phyloP scores from a whole-genome alignment of 2,888 invertebrate genomes.

The Gastrophysa polygoni region DNA sequence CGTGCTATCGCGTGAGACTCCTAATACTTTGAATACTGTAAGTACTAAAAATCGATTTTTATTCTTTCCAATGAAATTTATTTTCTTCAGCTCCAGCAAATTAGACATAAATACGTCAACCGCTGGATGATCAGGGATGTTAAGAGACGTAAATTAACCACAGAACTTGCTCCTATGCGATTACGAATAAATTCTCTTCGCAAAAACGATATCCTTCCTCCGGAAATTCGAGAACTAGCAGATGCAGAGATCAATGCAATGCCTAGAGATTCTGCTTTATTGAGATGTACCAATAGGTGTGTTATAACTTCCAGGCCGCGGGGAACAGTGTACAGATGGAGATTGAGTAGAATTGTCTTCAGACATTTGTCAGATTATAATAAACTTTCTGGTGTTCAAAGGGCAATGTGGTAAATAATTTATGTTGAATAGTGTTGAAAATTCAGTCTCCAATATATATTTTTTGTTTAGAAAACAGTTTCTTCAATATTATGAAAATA shows the following conservation, averaged over 20 bases:
- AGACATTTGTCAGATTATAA: constrained; percentile 93
- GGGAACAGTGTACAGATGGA: constrained; percentile 80
- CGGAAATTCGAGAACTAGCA: constrained; percentile 79
- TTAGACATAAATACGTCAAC: constrained; percentile 79
- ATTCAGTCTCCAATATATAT: too few species aligned
- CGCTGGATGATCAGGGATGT: constrained; percentile 87
- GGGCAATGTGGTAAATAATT: constrained; percentile 86
- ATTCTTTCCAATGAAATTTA: not conserved
- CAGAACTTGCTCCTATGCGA: constrained; percentile 77
- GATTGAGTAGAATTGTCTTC: constrained; percentile 90
- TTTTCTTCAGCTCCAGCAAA: constrained; percentile 68
- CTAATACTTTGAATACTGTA: not conserved
- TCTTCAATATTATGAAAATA: too few species aligned
- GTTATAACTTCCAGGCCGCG: constrained; percentile 86
- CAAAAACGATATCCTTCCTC: constrained; percentile 84
- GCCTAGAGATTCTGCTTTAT: constrained; percentile 73
- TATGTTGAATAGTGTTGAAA: too few species aligned
- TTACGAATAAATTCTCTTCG: constrained; percentile 82
- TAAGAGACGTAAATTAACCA: constrained; percentile 76
- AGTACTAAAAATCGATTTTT: not conserved
- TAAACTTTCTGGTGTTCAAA: constrained; percentile 86
- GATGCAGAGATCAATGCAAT: constrained; percentile 74
- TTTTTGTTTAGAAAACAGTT: too few species aligned
- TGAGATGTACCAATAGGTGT: constrained; percentile 78
- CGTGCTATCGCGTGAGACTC: not conserved